Evolutionary conservation across 2,888 invertebrate genomes (phyloP), one percentile per base, ranked within the genome.

Genomic region (Nemotelus pantherinus): DNA sequence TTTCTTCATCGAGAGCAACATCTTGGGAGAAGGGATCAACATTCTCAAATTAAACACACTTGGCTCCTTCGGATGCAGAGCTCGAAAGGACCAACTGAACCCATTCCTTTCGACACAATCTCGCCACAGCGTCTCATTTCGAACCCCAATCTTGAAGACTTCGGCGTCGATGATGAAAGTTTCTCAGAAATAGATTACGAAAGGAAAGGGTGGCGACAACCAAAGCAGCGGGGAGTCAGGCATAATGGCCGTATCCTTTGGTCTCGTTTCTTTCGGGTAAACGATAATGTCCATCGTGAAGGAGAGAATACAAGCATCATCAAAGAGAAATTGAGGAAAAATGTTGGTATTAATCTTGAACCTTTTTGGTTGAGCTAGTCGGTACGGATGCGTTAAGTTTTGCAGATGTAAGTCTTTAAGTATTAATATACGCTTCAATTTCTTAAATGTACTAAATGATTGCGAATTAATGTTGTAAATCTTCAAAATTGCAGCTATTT

Each of bases 31-130:
- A 57, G 74, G 74, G 74, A 74, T 74, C 74, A 60, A 63, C 60
- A 74, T 64, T 53, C 65, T 76, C 76, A 76, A 65, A 76, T 76
- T 76, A 76, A 76, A 44, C 76, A 65, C 76, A 76, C 76, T 76
- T 76, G 76, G 65, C 65, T 74, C 74, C 63, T 39, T 74, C 25
- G 58, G 60, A 43, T 60, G 47, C 74, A 50, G 43, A 47, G 63
- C 63, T 74, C 50, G 74, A 74, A 74, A 74, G 60, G 74, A 5
- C 43, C 70, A 9, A 58, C 58, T n/a, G 41, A 4, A 74, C 55
- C 25, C 53, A 47, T 67, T 39, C 70, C 41, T 70, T 41, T 25
- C 25, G 25, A 25, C 25, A 25, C 25, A 25, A 25, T 25, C 25
- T 25, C 25, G 25, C 25, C 25, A 25, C 25, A 25, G 25, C 25